Evolutionary conservation across 2,888 invertebrate species (phyloP), one percentile per base, ranked within the genome.

Genomic region (Drosophila subquinaria): DNA sequence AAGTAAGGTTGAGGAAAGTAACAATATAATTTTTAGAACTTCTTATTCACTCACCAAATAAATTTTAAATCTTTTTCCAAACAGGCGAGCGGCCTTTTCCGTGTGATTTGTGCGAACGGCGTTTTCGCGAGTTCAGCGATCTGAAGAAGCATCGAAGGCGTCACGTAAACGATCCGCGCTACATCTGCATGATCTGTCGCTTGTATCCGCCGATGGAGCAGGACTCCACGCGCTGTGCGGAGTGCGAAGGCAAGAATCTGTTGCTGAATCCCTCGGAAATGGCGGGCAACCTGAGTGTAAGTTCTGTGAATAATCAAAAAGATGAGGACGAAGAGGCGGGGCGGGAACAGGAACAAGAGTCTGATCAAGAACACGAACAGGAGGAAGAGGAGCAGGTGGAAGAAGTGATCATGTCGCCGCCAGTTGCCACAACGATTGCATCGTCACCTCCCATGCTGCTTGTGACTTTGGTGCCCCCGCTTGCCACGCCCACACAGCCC

Each of bases 101-200:
- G 1, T 93, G 93, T 60, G 92, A 92, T 69, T 77, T 93, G 60
- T 93, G 93, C 59, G 90, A 91, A 11, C 90, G 92, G 5, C 89
- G 93, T 8, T 93, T 93, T 66, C 91, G 93, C 4, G 93, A 93
- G 77, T 92, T 92, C 63, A 92, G 92, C 62, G 93, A 93, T 72
- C 82, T 93, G 11, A 92, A 92, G 68, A 93, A 93, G 71, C 93
- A 93, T 79, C 89, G 92, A 8, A 86, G 92, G 1, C 88, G 92
- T 9, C 93, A 93, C 65, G 68, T 85, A 0, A 87, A 89, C 17
- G 90, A 92, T 60, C 66, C 79, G 0, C 85, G 90, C 13, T 92
- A 90, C 61, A 83, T 91, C 20, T 93, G 93, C 69, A 92, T 93
- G 92, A 87, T 92, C 38, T 93, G 93, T 53, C 89, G 86, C 17